These are phyloP conservation scores for Uria lomvia DNA, from an alignment of 2,113 vertebrate species.

Conservation along the genomic window DNA sequence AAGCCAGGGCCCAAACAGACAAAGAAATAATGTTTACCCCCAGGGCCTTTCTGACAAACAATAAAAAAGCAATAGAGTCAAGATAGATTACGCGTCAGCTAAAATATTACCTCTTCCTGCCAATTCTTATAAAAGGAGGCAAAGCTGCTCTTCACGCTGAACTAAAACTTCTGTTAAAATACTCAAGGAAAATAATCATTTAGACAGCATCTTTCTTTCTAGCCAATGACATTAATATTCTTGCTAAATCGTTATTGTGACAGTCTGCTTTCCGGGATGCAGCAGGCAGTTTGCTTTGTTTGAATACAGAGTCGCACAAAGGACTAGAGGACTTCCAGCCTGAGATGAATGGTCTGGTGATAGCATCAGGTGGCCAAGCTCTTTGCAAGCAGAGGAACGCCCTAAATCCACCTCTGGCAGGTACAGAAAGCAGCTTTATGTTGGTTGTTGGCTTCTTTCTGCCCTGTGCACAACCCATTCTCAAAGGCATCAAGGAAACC, in stretches of 20 bases:
- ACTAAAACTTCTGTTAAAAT: conserved; percentile 66
- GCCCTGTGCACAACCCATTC: background rate
- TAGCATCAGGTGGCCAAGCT: background rate
- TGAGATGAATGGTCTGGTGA: background rate
- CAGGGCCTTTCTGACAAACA: conserved; percentile 74
- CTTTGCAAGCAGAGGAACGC: background rate
- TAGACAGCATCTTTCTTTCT: conserved; percentile 49
- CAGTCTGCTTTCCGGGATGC: background rate
- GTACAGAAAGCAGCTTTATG: background rate
- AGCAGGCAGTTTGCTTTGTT: background rate
- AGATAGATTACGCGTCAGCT: conserved; percentile 81
- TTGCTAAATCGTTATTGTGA: conserved; percentile 17
- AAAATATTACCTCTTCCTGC: conserved; percentile 78
- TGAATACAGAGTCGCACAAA: background rate
- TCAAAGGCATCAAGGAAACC: background rate
- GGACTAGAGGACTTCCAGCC: background rate
- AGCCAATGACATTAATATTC: conserved; percentile 47
- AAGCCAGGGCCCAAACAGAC: conserved; percentile 75
- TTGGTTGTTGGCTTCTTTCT: background rate
- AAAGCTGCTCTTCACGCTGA: conserved; percentile 48
- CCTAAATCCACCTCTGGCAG: background rate
- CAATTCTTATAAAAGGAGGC: conserved; percentile 77
- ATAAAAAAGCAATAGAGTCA: conserved; percentile 77
- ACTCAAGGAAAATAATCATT: conserved; percentile 63
- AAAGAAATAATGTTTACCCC: conserved; percentile 79